Conservation (phyloP, 2,797 vertebrate genomes). For the Serranus cabrilla region DNA sequence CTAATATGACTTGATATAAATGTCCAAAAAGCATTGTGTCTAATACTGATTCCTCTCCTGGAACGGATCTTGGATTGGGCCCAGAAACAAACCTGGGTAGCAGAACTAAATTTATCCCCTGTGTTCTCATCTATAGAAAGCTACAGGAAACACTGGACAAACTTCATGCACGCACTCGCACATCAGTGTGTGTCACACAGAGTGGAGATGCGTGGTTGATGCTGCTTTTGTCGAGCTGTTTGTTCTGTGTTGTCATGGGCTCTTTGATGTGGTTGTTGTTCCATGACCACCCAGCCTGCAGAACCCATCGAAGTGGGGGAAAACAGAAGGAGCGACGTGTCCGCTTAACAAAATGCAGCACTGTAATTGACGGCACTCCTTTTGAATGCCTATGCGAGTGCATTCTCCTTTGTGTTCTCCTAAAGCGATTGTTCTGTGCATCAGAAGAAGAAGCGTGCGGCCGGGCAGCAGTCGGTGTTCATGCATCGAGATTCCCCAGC, state of each 20-base stretch:
- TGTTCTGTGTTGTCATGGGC: slow-evolving; percentile 50
- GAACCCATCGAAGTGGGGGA: slow-evolving; percentile 33
- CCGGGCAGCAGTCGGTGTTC: slow-evolving; percentile 13
- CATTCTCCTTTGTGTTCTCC: neutral
- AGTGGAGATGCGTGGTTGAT: slow-evolving; percentile 43
- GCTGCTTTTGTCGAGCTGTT: slow-evolving; percentile 64
- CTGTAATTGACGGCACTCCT: slow-evolving; percentile 44
- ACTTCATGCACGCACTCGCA: neutral
- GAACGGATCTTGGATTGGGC: slow-evolving; percentile 21
- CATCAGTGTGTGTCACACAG: slow-evolving; percentile 36
- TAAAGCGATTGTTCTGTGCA: slow-evolving; percentile 2
- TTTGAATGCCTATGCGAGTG: slow-evolving; percentile 1
- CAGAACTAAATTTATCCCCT: slow-evolving; percentile 38
- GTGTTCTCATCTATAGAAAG: slow-evolving; percentile 31
- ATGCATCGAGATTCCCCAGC: slow-evolving; percentile 1
- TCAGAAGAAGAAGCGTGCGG: neutral
- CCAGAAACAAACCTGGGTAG: slow-evolving; percentile 34
- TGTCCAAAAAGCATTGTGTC: slow-evolving; percentile 3
- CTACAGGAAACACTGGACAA: slow-evolving; percentile 17
- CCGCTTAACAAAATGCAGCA: slow-evolving; percentile 36
- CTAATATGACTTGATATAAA: neutral
- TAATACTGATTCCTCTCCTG: slow-evolving; percentile 10
- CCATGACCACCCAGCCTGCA: slow-evolving; percentile 65
- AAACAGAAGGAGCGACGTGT: slow-evolving; percentile 36
- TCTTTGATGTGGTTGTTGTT: slow-evolving; percentile 68